Percentiles rank a stretch among this genome's conserved stretches.
Evolutionary conservation across 1,140 invertebrate genomes (phyloP).

Genomic region (Solenopsis fugax): DNA sequence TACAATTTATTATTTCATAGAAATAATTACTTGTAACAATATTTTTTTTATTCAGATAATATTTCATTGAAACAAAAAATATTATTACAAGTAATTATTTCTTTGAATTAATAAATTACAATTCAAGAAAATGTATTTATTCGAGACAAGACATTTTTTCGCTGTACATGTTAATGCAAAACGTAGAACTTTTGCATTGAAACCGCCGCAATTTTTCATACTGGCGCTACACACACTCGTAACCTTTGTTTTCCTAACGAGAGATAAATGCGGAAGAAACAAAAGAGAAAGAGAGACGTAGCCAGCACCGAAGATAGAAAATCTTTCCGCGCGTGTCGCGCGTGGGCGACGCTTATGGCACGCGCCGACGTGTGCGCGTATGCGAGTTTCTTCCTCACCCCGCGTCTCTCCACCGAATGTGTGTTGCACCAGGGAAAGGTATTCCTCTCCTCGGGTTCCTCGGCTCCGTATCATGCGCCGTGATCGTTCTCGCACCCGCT

Average conservation of each 20-base stretch:
- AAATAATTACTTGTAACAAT: no score
- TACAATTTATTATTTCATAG: no score
- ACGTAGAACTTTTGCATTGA: background rate
- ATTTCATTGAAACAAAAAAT: no score
- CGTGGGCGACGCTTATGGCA: constrained; percentile 70
- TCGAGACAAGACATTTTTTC: background rate
- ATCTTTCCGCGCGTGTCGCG: constrained; percentile 41
- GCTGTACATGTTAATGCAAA: background rate
- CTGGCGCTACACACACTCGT: background rate
- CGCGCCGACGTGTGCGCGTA: constrained; percentile 69
- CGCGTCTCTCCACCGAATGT: background rate
- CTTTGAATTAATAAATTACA: no score
- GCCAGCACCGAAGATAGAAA: constrained; percentile 12
- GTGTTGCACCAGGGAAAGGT: constrained; percentile 23
- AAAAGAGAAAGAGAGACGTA: background rate
- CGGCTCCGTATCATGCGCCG: constrained; percentile 11
- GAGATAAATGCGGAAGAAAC: background rate
- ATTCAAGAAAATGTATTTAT: background rate
- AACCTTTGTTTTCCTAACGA: background rate
- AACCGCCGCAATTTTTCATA: background rate
- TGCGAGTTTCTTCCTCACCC: background rate
- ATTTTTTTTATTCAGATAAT: no score
- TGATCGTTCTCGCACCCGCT: constrained; percentile 36
- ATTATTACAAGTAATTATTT: no score
- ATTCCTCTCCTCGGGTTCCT: constrained; percentile 33